These are phyloP conservation scores for Papilio xuthus DNA, from an alignment of 1,140 invertebrate genomes.

Conservation along the genomic window DNA sequence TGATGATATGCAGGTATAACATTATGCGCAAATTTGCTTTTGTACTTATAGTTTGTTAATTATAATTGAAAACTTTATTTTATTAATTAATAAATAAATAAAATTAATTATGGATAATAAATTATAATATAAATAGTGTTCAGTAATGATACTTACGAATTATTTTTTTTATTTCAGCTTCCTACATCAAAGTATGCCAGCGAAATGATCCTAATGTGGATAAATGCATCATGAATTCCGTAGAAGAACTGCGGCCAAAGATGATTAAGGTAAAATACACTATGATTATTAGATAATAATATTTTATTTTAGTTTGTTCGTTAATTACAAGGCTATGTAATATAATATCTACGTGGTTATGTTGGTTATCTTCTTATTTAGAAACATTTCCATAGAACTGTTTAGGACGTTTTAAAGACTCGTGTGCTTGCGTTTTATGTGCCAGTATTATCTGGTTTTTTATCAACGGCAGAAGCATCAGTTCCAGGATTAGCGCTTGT, in stretches of 20 bases:
- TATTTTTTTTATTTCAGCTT: constrained; percentile 77
- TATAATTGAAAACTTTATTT: not conserved
- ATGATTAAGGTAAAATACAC: constrained; percentile 73
- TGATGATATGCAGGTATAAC: too few relatives aligned
- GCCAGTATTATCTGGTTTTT: not conserved
- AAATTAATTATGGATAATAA: too few relatives aligned
- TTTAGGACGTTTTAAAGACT: not conserved
- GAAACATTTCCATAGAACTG: not conserved
- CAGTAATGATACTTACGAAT: not conserved
- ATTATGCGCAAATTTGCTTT: not conserved
- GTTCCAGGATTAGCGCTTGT: not conserved
- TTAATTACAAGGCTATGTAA: not conserved
- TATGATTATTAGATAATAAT: not conserved
- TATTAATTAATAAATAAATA: not conserved
- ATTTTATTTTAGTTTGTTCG: constrained; percentile 16
- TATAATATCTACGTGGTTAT: not conserved
- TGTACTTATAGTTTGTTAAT: not conserved
- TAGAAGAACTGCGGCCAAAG: constrained; percentile 83
- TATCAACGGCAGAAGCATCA: not conserved
- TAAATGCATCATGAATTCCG: constrained; percentile 85
- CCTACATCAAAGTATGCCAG: constrained; percentile 86
- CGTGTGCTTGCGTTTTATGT: not conserved
- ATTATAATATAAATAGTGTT: not conserved
- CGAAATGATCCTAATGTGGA: constrained; percentile 84
- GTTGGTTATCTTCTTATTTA: constrained; percentile 23